Evolutionary conservation across 2,113 vertebrate species (phyloP).

Genomic region (Eidolon helvum): DNA sequence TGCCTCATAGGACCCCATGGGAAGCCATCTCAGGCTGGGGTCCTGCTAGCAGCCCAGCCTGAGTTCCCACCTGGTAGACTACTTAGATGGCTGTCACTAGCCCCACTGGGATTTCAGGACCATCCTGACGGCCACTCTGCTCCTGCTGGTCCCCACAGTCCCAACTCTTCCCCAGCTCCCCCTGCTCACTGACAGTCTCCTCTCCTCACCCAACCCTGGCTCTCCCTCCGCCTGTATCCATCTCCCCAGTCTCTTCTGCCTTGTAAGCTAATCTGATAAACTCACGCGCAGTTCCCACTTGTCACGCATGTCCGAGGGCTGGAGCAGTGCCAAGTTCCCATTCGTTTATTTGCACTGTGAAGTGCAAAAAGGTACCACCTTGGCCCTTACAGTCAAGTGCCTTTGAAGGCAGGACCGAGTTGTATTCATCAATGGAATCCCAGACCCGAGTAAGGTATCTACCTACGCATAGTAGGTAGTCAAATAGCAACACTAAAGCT

Average conservation of each 20-base stretch:
- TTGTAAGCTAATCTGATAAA: slow-evolving; percentile 10
- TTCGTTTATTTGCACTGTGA: not conserved
- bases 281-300: not conserved
- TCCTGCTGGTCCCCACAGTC: not conserved
- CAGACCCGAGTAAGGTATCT: not conserved
- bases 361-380: not conserved
- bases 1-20: not conserved
- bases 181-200: not conserved
- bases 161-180: not conserved
- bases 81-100: not conserved
- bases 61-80: not conserved
- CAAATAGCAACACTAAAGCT: not conserved
- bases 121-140: not conserved
- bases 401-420: not conserved
- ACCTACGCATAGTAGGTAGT: not conserved
- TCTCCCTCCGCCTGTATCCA: not conserved
- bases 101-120: not conserved
- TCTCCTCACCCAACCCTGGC: not conserved
- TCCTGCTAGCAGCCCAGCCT: not conserved
- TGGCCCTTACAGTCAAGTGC: not conserved
- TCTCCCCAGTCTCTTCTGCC: not conserved
- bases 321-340: not conserved
- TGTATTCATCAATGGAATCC: not conserved
- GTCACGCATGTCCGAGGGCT: not conserved
- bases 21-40: not conserved